Evolutionary conservation across 1,140 invertebrate genomes (phyloP).

Genomic region (Polypedilum pembai): DNA sequence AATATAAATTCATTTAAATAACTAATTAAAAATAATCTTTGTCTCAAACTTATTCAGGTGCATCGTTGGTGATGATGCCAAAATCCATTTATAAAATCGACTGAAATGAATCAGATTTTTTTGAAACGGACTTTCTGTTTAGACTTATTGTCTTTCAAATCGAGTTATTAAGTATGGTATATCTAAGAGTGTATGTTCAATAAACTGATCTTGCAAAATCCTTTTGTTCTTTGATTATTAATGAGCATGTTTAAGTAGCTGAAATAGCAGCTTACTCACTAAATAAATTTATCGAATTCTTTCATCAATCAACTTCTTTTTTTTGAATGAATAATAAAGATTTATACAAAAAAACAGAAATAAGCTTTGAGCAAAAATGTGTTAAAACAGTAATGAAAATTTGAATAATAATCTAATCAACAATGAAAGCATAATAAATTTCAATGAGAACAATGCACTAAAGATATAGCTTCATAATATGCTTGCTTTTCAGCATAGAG

Average conservation of each 20-base stretch:
- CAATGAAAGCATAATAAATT: neutral
- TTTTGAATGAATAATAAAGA: conserved; percentile 1
- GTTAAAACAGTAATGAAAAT: conserved; percentile 14
- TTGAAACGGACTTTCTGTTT: no score
- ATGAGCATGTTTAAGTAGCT: conserved; percentile 2
- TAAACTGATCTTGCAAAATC: no score
- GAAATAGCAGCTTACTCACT: neutral
- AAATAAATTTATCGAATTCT: conserved; percentile 13
- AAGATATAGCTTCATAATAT: neutral
- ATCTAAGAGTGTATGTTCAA: no score
- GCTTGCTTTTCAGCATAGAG: neutral
- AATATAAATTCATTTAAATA: no score
- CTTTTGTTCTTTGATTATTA: neutral
- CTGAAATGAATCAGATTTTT: no score
- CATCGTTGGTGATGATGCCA: no score
- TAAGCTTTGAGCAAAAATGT: neutral
- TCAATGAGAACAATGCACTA: neutral
- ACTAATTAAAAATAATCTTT: no score
- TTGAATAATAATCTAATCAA: neutral
- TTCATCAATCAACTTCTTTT: neutral
- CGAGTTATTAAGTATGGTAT: no score
- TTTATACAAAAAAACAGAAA: neutral
- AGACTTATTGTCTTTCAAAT: no score
- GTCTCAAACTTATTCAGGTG: no score
- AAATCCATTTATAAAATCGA: no score